phyloP scores from a whole-genome alignment of 2,888 invertebrate genomes.

The Phengaris arion region DNA sequence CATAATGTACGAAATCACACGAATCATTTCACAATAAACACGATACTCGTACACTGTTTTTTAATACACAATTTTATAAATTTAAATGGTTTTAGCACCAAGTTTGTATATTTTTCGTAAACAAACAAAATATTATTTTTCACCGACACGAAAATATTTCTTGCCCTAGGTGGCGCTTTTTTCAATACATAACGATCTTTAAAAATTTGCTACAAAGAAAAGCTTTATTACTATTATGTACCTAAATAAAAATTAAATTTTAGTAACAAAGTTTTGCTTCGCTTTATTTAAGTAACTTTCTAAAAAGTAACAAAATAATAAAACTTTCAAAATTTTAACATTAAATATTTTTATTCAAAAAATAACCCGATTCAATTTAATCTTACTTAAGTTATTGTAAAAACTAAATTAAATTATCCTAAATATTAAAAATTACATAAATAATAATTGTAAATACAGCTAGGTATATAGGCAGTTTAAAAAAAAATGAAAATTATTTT shows the following conservation, averaged over 20 bases:
- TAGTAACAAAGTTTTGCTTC: conserved; percentile 46
- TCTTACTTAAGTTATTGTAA: no score
- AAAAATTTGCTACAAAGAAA: not conserved
- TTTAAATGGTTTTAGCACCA: no score
- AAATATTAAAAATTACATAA: no score
- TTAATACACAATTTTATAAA: not conserved
- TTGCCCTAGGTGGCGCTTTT: not conserved
- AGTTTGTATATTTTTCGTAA: no score
- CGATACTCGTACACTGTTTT: not conserved
- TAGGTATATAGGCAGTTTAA: no score
- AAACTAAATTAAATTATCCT: no score
- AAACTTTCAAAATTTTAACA: not conserved
- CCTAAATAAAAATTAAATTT: not conserved
- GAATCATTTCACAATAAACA: not conserved
- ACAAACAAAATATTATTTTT: not conserved
- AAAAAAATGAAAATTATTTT: no score
- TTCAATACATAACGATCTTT: not conserved
- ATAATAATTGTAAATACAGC: no score
- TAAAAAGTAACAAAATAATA: conserved; percentile 6
- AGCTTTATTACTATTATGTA: not conserved
- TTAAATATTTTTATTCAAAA: no score
- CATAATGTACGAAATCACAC: not conserved
- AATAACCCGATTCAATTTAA: no score
- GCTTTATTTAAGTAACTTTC: conserved; percentile 5
- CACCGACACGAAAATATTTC: not conserved